Evolutionary conservation across 2,888 invertebrate species (phyloP), one percentile per base, ranked within the genome.

Genomic region (Heliconius sara): DNA sequence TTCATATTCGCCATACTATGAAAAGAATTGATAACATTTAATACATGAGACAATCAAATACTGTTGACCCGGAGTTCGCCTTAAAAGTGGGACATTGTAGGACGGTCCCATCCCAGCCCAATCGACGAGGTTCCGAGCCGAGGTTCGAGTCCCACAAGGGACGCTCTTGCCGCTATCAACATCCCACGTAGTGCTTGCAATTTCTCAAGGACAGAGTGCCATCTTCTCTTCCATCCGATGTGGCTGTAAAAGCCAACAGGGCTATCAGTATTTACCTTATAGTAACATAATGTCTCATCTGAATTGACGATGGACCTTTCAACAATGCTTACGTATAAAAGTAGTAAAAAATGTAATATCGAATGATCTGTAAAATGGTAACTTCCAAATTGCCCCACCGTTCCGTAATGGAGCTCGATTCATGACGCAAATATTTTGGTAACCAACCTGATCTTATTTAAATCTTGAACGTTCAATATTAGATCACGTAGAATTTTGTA

Each of bases 401-500:
- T 80, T 60, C 75, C 74, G 70, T 65, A 70, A 71, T 77, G 76
- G 63, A 25, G 65, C 66, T 16, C 78, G 75, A 76, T 79, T 75
- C 75, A 76, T 77, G 81, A 78, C 76, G 81, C 68, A 81, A 82
- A 82, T 76, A 79, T 81, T 82, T 82, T 78, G 77, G 79, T 81
- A 81, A 79, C 79, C 79, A 68, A 79, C 66, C 65, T 77, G 77
- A 65, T 82, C 79, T 76, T 67, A 78, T 80, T 82, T 81, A 78
- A 82, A 81, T 81, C 73, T 77, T 76, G 79, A 79, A 76, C 79
- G 74, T 68, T 27, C 66, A 78, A 78, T 80, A 81, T 81, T 80
- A 75, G 82, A 76, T 82, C 82, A 82, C 82, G 82, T 82, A 78
- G 75, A 75, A 57, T 81, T 75, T 80, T 57, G 76, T 71, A 81